A percentile compares a stretch with the other conserved stretches of the same genome.
Evolutionary conservation across 1,140 invertebrate species (phyloP).

Genomic region (Drosophila mayri): DNA sequence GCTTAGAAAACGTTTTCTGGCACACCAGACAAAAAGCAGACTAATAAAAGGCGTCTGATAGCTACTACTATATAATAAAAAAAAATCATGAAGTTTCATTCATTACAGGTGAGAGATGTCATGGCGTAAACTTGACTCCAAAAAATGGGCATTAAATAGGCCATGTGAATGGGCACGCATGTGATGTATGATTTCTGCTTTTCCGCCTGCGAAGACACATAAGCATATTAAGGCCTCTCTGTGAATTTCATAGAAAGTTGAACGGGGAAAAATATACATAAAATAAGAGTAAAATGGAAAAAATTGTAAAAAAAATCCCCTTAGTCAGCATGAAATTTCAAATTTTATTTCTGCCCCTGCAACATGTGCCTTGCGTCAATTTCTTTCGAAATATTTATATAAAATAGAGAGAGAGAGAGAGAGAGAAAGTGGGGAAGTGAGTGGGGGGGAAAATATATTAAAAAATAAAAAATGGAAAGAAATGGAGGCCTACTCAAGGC

Average conservation of each 20-base stretch:
- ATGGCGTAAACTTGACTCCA: background rate
- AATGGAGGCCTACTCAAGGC: slow-evolving; percentile 1
- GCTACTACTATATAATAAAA: background rate
- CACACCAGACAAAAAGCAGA: slow-evolving; percentile 4
- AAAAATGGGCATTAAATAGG: background rate
- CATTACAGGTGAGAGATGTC: slow-evolving; percentile 26
- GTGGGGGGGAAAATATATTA: slow-evolving; percentile 26
- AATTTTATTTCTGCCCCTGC: slow-evolving; percentile 44
- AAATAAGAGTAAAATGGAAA: slow-evolving; percentile 44
- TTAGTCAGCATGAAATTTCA: slow-evolving; percentile 75
- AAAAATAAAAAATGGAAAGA: slow-evolving; percentile 16
- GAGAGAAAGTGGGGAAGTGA: background rate
- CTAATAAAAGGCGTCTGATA: slow-evolving; percentile 5
- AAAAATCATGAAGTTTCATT: slow-evolving; percentile 15
- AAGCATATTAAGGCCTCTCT: slow-evolving; percentile 48
- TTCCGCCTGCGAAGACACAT: slow-evolving; percentile 38
- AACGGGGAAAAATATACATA: slow-evolving; percentile 10
- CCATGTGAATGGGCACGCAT: slow-evolving; percentile 16
- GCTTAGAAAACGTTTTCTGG: slow-evolving; percentile 15
- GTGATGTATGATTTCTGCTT: slow-evolving; percentile 34
- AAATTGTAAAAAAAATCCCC: slow-evolving; percentile 36
- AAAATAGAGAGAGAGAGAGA: slow-evolving; percentile 14
- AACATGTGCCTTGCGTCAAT: slow-evolving; percentile 53
- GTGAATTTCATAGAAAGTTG: slow-evolving; percentile 51
- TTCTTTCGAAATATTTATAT: slow-evolving; percentile 57